A percentile compares a stretch with the other conserved stretches of the same genome.
phyloP scores from a whole-genome alignment of 2,888 invertebrate species.

The Meloe dianella region DNA sequence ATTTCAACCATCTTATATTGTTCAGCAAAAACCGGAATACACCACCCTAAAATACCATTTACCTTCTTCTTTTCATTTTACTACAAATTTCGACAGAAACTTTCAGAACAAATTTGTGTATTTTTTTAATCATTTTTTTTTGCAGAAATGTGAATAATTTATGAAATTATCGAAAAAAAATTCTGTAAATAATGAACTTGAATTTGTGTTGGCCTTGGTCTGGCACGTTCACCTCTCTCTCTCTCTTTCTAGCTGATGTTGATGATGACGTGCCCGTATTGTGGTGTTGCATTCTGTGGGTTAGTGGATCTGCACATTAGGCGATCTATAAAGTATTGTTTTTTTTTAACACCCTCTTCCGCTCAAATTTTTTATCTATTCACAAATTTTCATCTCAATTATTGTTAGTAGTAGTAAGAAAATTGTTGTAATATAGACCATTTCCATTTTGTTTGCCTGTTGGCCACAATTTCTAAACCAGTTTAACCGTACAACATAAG shows the following conservation, averaged over 20 bases:
- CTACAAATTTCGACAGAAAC: neutral
- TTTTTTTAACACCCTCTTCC: too few species aligned
- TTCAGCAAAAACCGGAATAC: neutral
- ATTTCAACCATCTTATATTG: neutral
- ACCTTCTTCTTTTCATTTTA: neutral
- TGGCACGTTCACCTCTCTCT: slow-evolving; percentile 48
- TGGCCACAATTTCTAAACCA: slow-evolving; percentile 11
- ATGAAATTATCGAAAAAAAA: neutral
- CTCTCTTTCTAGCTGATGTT: slow-evolving; percentile 13
- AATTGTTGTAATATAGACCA: neutral
- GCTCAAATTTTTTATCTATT: neutral
- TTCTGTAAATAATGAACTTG: slow-evolving; percentile 37
- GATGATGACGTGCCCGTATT: slow-evolving; percentile 33
- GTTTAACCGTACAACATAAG: neutral
- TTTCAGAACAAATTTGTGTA: neutral
- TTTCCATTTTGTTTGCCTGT: neutral
- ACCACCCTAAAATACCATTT: too few species aligned
- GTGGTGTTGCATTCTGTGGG: slow-evolving; percentile 37
- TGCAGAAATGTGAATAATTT: neutral
- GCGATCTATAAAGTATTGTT: neutral
- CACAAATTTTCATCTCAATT: too few species aligned
- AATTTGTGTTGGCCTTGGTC: slow-evolving; percentile 47
- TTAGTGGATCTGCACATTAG: slow-evolving; percentile 33
- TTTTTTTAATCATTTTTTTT: too few species aligned
- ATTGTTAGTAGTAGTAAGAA: neutral